A percentile compares a stretch with the other conserved stretches of the same genome.
phyloP scores from a whole-genome alignment of 2,888 invertebrate species.

The Labia minor region DNA sequence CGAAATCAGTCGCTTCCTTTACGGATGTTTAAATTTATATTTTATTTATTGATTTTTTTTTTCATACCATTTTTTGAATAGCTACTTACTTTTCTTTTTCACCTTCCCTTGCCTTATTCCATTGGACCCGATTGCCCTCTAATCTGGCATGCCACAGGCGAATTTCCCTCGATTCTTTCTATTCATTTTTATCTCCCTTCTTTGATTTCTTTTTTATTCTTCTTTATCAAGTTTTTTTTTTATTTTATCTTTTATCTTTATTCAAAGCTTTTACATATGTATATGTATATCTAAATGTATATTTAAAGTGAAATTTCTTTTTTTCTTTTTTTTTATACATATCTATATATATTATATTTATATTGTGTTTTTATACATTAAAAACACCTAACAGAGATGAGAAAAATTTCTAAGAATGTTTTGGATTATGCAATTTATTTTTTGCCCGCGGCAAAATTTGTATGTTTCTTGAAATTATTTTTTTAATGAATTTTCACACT shows the following conservation, averaged over 20 bases:
- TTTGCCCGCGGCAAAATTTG: no score
- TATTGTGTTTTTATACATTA: no score
- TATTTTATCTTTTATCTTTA: neutral
- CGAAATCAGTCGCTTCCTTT: conserved; percentile 13
- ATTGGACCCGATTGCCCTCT: neutral
- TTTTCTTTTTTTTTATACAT: no score
- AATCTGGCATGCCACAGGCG: conserved; percentile 4
- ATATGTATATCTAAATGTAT: no score
- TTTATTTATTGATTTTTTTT: conserved; percentile 4
- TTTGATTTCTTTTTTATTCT: neutral
- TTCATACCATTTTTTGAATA: neutral
- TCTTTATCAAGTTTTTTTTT: neutral
- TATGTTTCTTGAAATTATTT: no score
- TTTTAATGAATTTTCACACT: no score
- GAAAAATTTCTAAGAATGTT: no score
- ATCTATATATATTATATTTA: no score
- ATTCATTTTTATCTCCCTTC: neutral
- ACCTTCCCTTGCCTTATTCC: neutral
- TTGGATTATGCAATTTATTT: no score
- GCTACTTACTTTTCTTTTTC: neutral
- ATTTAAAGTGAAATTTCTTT: no score
- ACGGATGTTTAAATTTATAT: conserved; percentile 13
- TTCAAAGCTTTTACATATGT: neutral
- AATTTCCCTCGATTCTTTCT: neutral
- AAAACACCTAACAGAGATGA: no score